Percentiles rank a stretch among this genome's conserved stretches.
phyloP scores from a whole-genome alignment of 2,113 vertebrate species.

The Corydoras sp. region DNA sequence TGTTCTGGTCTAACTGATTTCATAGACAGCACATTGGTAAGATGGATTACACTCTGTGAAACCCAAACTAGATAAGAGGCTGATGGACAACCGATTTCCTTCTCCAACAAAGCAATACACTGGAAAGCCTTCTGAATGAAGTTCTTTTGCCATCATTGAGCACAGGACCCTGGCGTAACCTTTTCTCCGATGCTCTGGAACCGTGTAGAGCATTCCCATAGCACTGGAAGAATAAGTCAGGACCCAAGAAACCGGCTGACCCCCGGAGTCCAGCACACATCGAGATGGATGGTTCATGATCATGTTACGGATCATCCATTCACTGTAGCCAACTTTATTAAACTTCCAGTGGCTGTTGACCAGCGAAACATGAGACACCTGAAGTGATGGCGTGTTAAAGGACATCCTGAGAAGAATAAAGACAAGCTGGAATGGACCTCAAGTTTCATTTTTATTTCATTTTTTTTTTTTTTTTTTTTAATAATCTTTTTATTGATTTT shows the following conservation, averaged over 20 bases:
- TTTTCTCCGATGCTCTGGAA: slow-evolving; percentile 57
- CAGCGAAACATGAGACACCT: slow-evolving; percentile 52
- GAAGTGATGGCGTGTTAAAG: slow-evolving; percentile 46
- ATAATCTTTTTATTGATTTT: too few relatives aligned
- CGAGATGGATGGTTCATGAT: slow-evolving; percentile 55
- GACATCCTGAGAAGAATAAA: slow-evolving; percentile 35
- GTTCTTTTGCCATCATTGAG: slow-evolving; percentile 48
- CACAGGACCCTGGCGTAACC: slow-evolving; percentile 60
- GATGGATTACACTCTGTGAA: slow-evolving; percentile 57
- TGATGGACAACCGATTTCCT: slow-evolving; percentile 54
- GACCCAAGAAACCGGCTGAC: slow-evolving; percentile 57
- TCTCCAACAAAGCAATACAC: slow-evolving; percentile 60
- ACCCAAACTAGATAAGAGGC: slow-evolving; percentile 59
- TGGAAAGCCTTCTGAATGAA: slow-evolving; percentile 51
- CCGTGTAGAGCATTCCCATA: slow-evolving; percentile 55
- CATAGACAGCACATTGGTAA: slow-evolving; percentile 45
- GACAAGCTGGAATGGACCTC: too few relatives aligned
- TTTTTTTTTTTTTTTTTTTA: too few relatives aligned
- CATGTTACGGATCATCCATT: slow-evolving; percentile 46
- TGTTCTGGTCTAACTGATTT: slow-evolving; percentile 25
- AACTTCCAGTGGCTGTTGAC: slow-evolving; percentile 59
- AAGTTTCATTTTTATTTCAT: too few relatives aligned
- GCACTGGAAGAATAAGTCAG: slow-evolving; percentile 45
- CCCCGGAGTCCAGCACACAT: slow-evolving; percentile 52
- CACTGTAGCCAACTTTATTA: slow-evolving; percentile 9